Conservation (phyloP, 2,113 vertebrate species). For the Syngnathus typhle region DNA sequence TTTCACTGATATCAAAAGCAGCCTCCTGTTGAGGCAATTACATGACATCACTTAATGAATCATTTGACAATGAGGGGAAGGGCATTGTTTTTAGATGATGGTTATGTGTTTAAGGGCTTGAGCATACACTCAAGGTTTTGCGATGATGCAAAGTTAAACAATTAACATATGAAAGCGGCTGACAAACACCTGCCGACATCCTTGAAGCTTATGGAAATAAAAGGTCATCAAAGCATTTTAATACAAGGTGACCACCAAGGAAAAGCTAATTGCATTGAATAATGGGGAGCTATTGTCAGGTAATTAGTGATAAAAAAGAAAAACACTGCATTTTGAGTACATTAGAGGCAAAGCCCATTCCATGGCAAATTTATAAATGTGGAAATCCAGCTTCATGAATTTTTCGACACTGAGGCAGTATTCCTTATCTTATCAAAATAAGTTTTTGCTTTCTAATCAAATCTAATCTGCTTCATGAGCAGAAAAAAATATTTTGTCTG, state of each 20-base stretch:
- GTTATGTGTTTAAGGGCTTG: conserved; percentile 61
- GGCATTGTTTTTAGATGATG: conserved; percentile 68
- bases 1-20: conserved; percentile 59
- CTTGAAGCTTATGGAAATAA: conserved; percentile 69
- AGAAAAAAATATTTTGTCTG: background rate
- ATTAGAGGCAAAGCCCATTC: conserved; percentile 50
- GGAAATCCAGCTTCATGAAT: conserved; percentile 39
- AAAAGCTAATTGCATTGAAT: conserved; percentile 68
- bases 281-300: conserved; percentile 55
- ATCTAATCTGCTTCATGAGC: background rate
- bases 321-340: conserved; percentile 49
- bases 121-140: conserved; percentile 62
- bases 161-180: conserved; percentile 74
- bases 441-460: background rate
- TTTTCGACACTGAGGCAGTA: conserved; percentile 41
- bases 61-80: conserved; percentile 73
- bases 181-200: conserved; percentile 67
- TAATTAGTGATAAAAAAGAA: conserved; percentile 60
- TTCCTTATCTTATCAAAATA: conserved; percentile 56
- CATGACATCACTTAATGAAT: conserved; percentile 68
- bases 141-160: conserved; percentile 52
- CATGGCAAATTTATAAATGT: conserved; percentile 41
- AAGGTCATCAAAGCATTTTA: conserved; percentile 69
- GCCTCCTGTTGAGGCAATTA: conserved; percentile 59
- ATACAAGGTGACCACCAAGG: conserved; percentile 67